Base-by-base conservation (phyloP, 2,888 invertebrate genomes). In the Orthosia cruda region DNA sequence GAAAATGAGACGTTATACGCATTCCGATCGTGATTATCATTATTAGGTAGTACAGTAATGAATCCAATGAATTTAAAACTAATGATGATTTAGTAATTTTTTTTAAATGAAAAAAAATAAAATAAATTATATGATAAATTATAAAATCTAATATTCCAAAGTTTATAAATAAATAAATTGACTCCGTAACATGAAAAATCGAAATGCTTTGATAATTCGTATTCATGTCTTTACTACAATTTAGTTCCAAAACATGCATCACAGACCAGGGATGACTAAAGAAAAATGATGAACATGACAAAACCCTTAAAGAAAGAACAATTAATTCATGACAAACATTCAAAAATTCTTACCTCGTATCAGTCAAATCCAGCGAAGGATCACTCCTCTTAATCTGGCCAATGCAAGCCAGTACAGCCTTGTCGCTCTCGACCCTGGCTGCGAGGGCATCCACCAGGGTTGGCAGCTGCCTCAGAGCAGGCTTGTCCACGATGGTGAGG, bases 401-500 rank as follows among this genome's bases (percentile, higher is more conserved):
- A 55, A 98, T 97, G 85, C 97, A 97, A 54, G 97, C 97, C 78
- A 99, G 95, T 69, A 98, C 98, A 74, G 99, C 98, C 94, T 99
- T 99, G 96, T 99, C 99, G 91, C 98, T 98, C 92, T 99, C 98
- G 62, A 99, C 99, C 81, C 99, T 97, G 40, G 98, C 97, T 63
- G 98, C 97, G 57, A 99, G 96, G 84, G 97, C 97, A 58, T 97
- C 97, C 57, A 97, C 97, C 77, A 99, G 96, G 2, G 97, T 97
- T 26, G 97, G 96, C 70, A 99, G 97, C 93, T 98, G 98, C 89
- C 98, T 98, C 87, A 99, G 93, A 4, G 98, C 98, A 49, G 98
- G 98, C 92, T 98, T 98, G 91, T 98, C 98, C 86, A 99, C 96
- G 76, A 98, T 98, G 62, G 99, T 99, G 80, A 99, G 96, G 54